Conservation (phyloP, 2,113 vertebrate genomes). For the Mastomys natalensis region DNA sequence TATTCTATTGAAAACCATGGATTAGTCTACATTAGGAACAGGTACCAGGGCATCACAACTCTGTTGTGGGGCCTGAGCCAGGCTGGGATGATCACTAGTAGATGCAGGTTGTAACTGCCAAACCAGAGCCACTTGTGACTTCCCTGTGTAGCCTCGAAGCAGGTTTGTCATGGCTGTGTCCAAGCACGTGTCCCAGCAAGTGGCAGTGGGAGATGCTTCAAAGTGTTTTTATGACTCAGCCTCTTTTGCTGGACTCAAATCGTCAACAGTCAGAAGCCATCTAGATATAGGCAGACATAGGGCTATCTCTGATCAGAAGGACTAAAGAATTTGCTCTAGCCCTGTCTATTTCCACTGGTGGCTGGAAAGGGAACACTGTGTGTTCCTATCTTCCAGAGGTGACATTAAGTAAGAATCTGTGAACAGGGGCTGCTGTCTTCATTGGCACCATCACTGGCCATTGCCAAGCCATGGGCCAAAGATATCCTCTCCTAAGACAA, state of each 20-base stretch:
- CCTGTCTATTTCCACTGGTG: background rate
- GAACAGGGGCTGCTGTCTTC: background rate
- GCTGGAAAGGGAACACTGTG: background rate
- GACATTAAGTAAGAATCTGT: fast-evolving
- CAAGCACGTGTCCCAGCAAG: no score
- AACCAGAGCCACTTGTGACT: background rate
- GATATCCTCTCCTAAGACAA: background rate
- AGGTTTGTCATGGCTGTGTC: no score
- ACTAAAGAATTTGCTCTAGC: no score
- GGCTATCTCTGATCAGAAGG: background rate
- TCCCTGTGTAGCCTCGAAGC: background rate
- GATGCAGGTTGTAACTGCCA: background rate
- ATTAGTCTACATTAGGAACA: background rate
- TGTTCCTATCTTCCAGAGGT: background rate
- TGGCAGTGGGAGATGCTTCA: background rate
- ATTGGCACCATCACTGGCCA: background rate
- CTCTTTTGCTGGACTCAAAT: background rate
- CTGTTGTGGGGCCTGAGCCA: background rate
- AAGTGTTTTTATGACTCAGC: background rate
- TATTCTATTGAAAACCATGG: no score
- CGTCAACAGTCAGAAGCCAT: background rate
- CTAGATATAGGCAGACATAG: background rate
- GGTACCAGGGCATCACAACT: background rate
- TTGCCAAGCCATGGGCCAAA: background rate
- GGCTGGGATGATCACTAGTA: background rate